These are phyloP conservation scores for Eidolon dupreanum DNA, from an alignment of 2,797 vertebrate genomes.

Conservation along the genomic window DNA sequence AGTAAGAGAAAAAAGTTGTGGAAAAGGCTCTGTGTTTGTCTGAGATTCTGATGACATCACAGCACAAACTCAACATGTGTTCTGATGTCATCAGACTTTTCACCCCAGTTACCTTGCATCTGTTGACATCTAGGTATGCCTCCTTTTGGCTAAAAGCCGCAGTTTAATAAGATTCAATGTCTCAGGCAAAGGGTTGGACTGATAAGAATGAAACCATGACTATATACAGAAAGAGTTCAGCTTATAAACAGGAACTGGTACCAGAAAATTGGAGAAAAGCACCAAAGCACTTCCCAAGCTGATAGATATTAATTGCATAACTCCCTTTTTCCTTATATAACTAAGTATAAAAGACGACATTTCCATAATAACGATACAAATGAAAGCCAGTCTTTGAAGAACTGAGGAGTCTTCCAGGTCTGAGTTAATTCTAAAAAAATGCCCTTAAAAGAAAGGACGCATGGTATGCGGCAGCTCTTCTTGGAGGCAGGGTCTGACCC, in stretches of 20 bases:
- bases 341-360: slow-evolving; percentile 89
- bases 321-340: slow-evolving; percentile 88
- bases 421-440: slow-evolving; percentile 88
- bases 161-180: slow-evolving; percentile 78
- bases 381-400: slow-evolving; percentile 88
- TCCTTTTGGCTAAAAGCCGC: slow-evolving; percentile 83
- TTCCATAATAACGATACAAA: slow-evolving; percentile 89
- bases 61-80: slow-evolving; percentile 75
- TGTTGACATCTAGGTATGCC: slow-evolving; percentile 79
- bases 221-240: slow-evolving; percentile 89
- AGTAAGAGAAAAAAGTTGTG: slow-evolving; percentile 23
- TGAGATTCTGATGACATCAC: slow-evolving; percentile 77
- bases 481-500: slow-evolving; percentile 82
- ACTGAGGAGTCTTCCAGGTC: slow-evolving; percentile 89
- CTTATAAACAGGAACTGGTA: slow-evolving; percentile 91
- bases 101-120: slow-evolving; percentile 72
- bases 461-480: slow-evolving; percentile 82
- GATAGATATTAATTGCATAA: slow-evolving; percentile 92
- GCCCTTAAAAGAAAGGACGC: slow-evolving; percentile 86
- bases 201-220: slow-evolving; percentile 83
- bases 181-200: slow-evolving; percentile 81
- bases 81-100: slow-evolving; percentile 78
- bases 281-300: slow-evolving; percentile 89
- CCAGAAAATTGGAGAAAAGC: slow-evolving; percentile 90
- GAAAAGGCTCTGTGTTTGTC: slow-evolving; percentile 73